phyloP scores from a whole-genome alignment of 1,140 invertebrate genomes.

The Muscidifurax raptorellus region DNA sequence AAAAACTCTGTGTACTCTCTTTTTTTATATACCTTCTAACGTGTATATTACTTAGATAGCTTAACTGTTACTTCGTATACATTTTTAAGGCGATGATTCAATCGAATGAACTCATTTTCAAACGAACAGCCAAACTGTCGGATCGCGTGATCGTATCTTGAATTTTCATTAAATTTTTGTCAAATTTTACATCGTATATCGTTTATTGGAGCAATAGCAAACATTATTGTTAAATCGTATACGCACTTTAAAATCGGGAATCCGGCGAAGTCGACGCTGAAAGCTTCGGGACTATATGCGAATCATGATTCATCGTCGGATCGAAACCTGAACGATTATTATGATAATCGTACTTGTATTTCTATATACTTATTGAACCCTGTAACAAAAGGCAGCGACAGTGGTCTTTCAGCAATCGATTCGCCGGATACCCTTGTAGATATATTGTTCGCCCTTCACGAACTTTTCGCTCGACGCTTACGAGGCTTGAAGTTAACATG shows the following conservation, averaged over 20 bases:
- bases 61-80: conserved; percentile 76
- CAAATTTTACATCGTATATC: conserved; percentile 49
- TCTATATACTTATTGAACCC: conserved; percentile 52
- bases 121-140: conserved; percentile 73
- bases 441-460: conserved; percentile 14
- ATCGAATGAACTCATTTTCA: conserved; percentile 75
- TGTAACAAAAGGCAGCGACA: conserved; percentile 53
- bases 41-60: conserved; percentile 76
- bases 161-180: conserved; percentile 15
- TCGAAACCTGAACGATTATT: conserved; percentile 8
- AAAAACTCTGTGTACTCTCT: conserved; percentile 69
- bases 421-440: conserved; percentile 34
- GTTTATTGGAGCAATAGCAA: conserved; percentile 30
- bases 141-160: conserved; percentile 61
- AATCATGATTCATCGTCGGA: conserved; percentile 31
- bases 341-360: conserved; percentile 41
- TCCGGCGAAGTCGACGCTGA: conserved; percentile 32
- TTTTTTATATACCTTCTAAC: conserved; percentile 70
- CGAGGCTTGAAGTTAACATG: not conserved
- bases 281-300: conserved; percentile 36
- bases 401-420: conserved; percentile 35
- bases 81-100: conserved; percentile 78
- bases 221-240: conserved; percentile 52
- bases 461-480: not conserved
- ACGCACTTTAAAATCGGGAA: conserved; percentile 43